Evolutionary conservation across 2,888 invertebrate species (phyloP), one percentile per base, ranked within the genome.

Genomic region (Mamestra brassicae): DNA sequence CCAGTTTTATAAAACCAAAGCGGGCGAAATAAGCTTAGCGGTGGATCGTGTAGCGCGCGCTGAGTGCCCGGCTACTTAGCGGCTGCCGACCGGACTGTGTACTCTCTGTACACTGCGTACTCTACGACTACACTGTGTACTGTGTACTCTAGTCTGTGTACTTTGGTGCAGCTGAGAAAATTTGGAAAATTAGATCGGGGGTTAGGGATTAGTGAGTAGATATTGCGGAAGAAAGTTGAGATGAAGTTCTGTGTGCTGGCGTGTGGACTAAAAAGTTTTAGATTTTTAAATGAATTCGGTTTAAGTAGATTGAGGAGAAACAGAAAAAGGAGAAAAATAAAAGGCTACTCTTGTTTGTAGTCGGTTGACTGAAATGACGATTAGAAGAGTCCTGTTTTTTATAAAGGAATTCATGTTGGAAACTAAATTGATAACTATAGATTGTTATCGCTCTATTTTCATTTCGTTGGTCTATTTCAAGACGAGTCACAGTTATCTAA

Each of bases 1-100:
- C 91, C 93, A 94, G 95, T 95, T 95, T 95, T 96, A 95, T 95
- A 95, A 95, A 95, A 95, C 92, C 94, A 93, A 93, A 94, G 94
- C 95, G 92, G 91, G 91, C 86, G 92, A 91, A 95, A 95, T 93
- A 93, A 94, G 96, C 96, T 95, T 95, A 95, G 94, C 91, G 93
- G 91, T 85, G 92, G 92, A 90, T 92, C 90, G 92, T 87, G 89
- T 86, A 80, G 88, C 89, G 89, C 74, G 78, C 89, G 88, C 89
- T 89, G 92, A 93, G 93, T 93, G 94, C 90, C 86, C 83, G 88
- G 92, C 92, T 94, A 93, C 95, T 95, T 94, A 94, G 93, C 91
- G 90, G 88, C 87, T 87, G 81, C 76, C 82, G 84, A 77, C 84
- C 69, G 74, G 70, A 74, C 84, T 73, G 80, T 74, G 72, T 81